phyloP scores from a whole-genome alignment of 2,888 invertebrate species.

The Melolontha melolontha region DNA sequence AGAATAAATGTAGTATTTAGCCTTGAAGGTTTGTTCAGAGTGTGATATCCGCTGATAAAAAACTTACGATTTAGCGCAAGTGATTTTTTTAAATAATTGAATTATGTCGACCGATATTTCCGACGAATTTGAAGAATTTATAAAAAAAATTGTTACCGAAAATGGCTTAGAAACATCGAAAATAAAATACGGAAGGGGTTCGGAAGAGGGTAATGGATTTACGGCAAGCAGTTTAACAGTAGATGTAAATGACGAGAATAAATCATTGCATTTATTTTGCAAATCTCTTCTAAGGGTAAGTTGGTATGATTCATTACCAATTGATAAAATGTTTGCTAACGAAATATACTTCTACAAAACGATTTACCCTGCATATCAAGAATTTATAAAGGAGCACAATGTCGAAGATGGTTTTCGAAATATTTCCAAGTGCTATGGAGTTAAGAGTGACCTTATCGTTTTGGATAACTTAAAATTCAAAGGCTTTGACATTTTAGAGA shows the following conservation, averaged over 20 bases:
- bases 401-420: conserved; percentile 30
- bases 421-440: conserved; percentile 38
- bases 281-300: conserved; percentile 1
- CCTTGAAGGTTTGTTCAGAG: too few relatives aligned
- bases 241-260: conserved; percentile 5
- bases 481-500: conserved; percentile 60
- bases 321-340: conserved; percentile 4
- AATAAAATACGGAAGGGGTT: conserved; percentile 20
- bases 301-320: not conserved
- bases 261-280: conserved; percentile 33
- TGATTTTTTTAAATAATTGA: too few relatives aligned
- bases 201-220: conserved; percentile 38
- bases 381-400: conserved; percentile 22
- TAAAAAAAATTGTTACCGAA: conserved; percentile 12
- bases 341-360: conserved; percentile 25
- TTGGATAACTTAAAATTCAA: conserved; percentile 60
- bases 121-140: not conserved
- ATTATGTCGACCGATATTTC: too few relatives aligned
- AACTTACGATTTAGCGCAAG: too few relatives aligned
- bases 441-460: conserved; percentile 58
- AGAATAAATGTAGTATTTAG: too few relatives aligned
- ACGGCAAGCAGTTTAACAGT: conserved; percentile 21
- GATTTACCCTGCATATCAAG: conserved; percentile 16
- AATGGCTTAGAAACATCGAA: conserved; percentile 11
- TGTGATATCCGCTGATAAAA: too few relatives aligned